A percentile compares a stretch with the other conserved stretches of the same genome.
phyloP scores from a whole-genome alignment of 37 sponge, comb jelly and placozoan genomes.

The Cliona cf. orientalis region DNA sequence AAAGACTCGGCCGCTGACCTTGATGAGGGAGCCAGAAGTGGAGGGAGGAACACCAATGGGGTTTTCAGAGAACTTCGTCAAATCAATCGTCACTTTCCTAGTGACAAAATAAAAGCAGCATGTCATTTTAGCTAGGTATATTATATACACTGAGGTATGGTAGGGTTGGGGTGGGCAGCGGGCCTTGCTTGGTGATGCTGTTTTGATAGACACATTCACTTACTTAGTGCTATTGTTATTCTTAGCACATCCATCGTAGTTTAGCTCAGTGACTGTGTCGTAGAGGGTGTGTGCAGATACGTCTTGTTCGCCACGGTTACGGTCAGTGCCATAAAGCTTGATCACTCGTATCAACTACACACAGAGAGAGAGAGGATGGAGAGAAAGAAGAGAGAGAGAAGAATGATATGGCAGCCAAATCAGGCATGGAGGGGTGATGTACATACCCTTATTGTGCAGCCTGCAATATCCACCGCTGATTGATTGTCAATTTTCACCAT shows the following conservation, averaged over 20 bases:
- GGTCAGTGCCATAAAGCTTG: constrained; percentile 38
- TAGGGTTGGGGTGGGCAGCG: neutral
- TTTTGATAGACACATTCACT: neutral
- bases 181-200: neutral
- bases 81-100: neutral
- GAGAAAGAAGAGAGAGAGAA: neutral
- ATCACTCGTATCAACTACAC: constrained; percentile 48
- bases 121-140: too few species aligned
- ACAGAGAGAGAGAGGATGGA: constrained; percentile 17
- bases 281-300: constrained; percentile 27
- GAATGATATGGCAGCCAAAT: neutral
- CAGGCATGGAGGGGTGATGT: neutral
- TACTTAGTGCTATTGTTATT: constrained; percentile 15
- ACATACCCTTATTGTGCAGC: constrained; percentile 44
- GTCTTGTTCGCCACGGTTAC: constrained; percentile 28
- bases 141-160: too few species aligned
- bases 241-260: constrained; percentile 19
- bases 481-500: constrained; percentile 35
- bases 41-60: constrained; percentile 33
- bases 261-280: constrained; percentile 14
- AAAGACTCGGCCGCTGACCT: too few species aligned
- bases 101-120: too few species aligned
- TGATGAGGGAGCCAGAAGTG: constrained; percentile 41
- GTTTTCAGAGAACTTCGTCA: neutral
- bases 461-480: constrained; percentile 50